Conservation (phyloP, 2,888 invertebrate species). For the Plebejus melissa region DNA sequence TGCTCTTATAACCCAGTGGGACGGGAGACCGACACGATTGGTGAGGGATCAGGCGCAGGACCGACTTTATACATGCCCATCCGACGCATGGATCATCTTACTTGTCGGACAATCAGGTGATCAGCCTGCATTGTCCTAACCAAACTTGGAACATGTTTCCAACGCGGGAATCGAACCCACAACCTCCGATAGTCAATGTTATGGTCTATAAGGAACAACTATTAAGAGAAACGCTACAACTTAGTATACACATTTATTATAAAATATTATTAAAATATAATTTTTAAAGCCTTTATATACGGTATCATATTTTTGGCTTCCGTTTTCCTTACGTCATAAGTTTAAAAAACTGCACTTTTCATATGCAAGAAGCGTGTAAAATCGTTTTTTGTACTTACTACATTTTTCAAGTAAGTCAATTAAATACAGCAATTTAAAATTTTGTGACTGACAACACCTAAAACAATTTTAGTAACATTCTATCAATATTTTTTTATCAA, state of each 20-base stretch:
- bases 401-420: neutral
- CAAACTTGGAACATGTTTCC: too few relatives aligned
- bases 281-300: constrained; percentile 16
- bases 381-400: neutral
- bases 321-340: neutral
- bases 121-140: too few relatives aligned
- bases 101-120: too few relatives aligned
- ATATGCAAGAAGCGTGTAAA: neutral
- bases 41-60: too few relatives aligned
- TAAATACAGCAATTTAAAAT: neutral
- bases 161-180: too few relatives aligned
- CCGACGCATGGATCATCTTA: too few relatives aligned
- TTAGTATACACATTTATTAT: constrained; percentile 19
- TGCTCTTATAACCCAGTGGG: too few relatives aligned
- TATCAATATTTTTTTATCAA: too few relatives aligned
- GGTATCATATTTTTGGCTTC: neutral
- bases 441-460: neutral
- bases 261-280: constrained; percentile 20
- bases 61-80: too few relatives aligned
- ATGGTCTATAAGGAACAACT: neutral
- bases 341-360: constrained; percentile 6
- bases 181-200: too few relatives aligned
- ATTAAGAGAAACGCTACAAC: neutral
- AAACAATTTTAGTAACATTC: neutral
- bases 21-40: too few relatives aligned